Base-by-base conservation (phyloP, 2,888 invertebrate genomes). In the Cremastinae sp. region DNA sequence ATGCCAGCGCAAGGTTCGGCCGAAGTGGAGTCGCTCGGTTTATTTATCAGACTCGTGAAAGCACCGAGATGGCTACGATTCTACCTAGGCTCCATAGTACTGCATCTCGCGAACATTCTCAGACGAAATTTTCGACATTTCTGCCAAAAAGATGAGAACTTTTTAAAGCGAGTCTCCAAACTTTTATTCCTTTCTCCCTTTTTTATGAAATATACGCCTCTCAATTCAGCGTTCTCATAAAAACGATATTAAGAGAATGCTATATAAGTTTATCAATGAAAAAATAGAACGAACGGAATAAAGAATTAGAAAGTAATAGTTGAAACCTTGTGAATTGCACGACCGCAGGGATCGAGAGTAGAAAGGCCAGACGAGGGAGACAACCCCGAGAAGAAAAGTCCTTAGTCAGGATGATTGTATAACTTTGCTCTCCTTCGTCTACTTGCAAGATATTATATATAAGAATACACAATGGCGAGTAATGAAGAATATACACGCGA, bases 41-140 rank as follows among this genome's bases (percentile, higher is more conserved):
- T 76, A 72, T 76, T 76, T 76, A 68, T 68, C 51, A 68, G 62
- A 56, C 66, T 62, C 75, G 61, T 38, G 56, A 62, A 62, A 71
- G 75, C 65, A 34, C 38, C 47, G n/a, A 54, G 16, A 9, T 34
- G 22, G 62, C 56, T 53, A 47, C 64, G 49, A 58, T 34, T 49
- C 43, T 14, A 54, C 14, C 18, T 36, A 28, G 22, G 41, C 12
- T 47, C 34, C 51, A 43, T 36, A 49, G 51, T 34, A 53, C 20
- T 34, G 34, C 58, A 58, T 47, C n/a, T n/a, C n/a, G n/a, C n/a
- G n/a, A n/a, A n/a, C n/a, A n/a, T n/a, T n/a, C n/a, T n/a, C n/a
- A n/a, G n/a, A n/a, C n/a, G n/a, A n/a, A n/a, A n/a, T n/a, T n/a
- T n/a, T n/a, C n/a, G n/a, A n/a, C n/a, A n/a, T n/a, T n/a, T n/a